Evolutionary conservation across 2,113 vertebrate genomes (phyloP).

Genomic region (Mohoua ochrocephala): DNA sequence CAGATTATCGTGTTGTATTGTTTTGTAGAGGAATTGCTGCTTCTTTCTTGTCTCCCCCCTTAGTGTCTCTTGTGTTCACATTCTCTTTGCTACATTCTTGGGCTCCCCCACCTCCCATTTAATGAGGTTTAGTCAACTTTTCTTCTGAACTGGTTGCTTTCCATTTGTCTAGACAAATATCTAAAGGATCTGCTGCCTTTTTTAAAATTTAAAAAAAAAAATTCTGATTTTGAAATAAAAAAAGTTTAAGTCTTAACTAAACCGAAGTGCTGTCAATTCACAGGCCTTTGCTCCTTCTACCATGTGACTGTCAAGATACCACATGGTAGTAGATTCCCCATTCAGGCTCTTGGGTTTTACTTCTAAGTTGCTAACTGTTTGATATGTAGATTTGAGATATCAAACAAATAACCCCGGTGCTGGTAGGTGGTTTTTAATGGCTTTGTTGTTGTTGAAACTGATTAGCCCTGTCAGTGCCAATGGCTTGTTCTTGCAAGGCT

Average conservation of each 20-base stretch:
- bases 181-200: not conserved
- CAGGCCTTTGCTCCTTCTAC: not conserved
- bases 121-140: not conserved
- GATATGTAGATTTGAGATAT: not conserved
- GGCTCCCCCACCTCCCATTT: not conserved
- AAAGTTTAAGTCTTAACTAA: not conserved
- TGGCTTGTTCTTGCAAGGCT: not conserved
- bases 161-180: not conserved
- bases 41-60: not conserved
- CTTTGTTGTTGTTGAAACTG: not conserved
- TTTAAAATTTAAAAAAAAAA: not conserved
- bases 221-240: not conserved
- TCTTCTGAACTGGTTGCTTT: not conserved
- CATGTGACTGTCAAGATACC: not conserved
- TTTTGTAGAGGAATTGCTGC: not conserved
- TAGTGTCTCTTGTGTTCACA: not conserved
- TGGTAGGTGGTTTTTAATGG: not conserved
- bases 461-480: not conserved
- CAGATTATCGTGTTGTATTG: not conserved
- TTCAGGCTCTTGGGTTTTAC: not conserved
- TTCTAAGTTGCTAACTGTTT: not conserved
- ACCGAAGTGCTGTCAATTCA: not conserved
- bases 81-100: not conserved
- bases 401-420: not conserved
- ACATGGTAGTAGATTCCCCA: fast-evolving